phyloP scores from a whole-genome alignment of 2,113 vertebrate genomes.

The Cavia aperea region DNA sequence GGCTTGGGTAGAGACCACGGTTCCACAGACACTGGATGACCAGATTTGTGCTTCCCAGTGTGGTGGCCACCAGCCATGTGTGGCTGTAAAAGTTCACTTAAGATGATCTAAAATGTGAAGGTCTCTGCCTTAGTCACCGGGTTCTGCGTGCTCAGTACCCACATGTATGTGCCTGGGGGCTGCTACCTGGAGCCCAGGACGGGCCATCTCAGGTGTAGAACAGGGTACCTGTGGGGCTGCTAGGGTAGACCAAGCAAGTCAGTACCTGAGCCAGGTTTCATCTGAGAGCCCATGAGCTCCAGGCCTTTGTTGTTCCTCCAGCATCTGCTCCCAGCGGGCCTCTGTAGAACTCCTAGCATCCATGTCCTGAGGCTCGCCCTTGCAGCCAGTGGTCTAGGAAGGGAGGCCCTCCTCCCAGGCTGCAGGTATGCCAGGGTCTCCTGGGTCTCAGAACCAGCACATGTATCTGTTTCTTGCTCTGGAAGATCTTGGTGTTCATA shows the following conservation, averaged over 20 bases:
- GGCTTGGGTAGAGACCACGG: neutral
- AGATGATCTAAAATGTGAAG: neutral
- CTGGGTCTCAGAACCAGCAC: neutral
- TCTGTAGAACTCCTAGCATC: neutral
- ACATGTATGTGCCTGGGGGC: accelerated
- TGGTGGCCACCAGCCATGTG: neutral
- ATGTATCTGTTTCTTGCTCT: accelerated
- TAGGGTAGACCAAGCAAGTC: neutral
- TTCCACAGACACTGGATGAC: neutral
- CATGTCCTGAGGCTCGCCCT: neutral
- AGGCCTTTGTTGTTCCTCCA: no score
- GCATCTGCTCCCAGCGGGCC: accelerated
- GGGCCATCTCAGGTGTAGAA: accelerated
- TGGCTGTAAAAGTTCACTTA: no score
- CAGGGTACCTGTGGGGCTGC: no score
- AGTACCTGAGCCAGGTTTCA: neutral
- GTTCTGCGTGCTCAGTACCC: no score
- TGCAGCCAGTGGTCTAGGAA: neutral
- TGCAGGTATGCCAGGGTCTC: neutral
- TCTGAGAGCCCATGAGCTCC: neutral
- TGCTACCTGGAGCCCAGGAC: accelerated
- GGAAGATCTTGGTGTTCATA: neutral
- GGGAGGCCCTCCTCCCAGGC: neutral
- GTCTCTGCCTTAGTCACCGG: neutral
- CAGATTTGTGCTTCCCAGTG: accelerated